phyloP scores from a whole-genome alignment of 2,113 vertebrate genomes.

The Indri indri region DNA sequence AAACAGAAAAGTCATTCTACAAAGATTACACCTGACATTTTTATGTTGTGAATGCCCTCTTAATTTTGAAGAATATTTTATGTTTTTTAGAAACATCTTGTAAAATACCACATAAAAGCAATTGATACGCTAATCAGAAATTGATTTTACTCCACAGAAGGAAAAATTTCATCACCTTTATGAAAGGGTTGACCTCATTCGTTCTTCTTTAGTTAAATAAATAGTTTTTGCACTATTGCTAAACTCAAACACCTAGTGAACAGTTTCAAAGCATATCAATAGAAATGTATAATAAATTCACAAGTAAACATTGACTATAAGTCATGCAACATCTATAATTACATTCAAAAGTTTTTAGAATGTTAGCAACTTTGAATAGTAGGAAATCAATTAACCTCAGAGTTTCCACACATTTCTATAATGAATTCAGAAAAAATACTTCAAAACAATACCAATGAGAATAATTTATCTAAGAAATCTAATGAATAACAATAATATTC shows the following conservation, averaged over 20 bases:
- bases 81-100: neutral
- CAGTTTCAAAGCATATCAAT: neutral
- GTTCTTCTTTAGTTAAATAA: neutral
- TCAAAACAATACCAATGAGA: neutral
- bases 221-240: neutral
- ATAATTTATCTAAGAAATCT: neutral
- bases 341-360: neutral
- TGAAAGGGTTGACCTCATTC: neutral
- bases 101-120: neutral
- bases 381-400: neutral
- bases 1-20: neutral
- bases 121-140: neutral
- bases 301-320: neutral
- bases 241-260: neutral
- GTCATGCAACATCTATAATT: neutral
- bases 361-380: neutral
- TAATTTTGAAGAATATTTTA: neutral
- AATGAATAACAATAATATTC: neutral
- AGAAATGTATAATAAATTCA: neutral
- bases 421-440: neutral
- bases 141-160: neutral
- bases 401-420: neutral
- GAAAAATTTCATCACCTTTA: neutral
- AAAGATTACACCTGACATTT: neutral
- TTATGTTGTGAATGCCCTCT: neutral